These are phyloP conservation scores for Urosaurus nigricauda DNA, from an alignment of 2,797 vertebrate species.

Conservation along the genomic window DNA sequence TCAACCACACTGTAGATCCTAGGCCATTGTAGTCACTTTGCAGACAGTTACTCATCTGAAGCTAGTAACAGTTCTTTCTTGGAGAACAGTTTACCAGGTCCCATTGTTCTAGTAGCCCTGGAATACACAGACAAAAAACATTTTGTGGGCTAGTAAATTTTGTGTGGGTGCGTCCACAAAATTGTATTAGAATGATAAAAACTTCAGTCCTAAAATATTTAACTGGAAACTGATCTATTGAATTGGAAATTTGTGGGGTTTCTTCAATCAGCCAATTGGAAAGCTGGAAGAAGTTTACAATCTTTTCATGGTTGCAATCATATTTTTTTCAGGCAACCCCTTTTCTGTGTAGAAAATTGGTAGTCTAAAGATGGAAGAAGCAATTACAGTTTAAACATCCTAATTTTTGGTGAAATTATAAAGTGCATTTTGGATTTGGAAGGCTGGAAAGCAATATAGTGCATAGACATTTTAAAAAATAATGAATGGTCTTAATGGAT, in stretches of 20 bases:
- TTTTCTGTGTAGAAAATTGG: constrained; percentile 34
- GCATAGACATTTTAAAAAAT: constrained; percentile 5
- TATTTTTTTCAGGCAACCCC: constrained; percentile 57
- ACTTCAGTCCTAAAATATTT: background rate
- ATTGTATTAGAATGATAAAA: background rate
- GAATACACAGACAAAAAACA: constrained; percentile 9
- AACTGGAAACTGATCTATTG: background rate
- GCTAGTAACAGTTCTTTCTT: constrained; percentile 44
- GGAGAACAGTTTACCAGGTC: constrained; percentile 41
- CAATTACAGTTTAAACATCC: background rate
- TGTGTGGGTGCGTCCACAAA: background rate
- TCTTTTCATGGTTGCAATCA: constrained; percentile 42
- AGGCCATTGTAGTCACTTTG: constrained; percentile 39
- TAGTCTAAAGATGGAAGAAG: background rate
- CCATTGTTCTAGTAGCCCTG: constrained; percentile 10
- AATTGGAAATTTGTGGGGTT: background rate
- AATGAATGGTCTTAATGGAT: background rate
- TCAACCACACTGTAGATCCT: constrained; percentile 48
- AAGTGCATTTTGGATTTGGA: constrained; percentile 42
- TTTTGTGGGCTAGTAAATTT: constrained; percentile 6
- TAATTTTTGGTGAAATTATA: constrained; percentile 31
- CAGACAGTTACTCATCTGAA: background rate
- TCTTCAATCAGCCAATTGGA: background rate
- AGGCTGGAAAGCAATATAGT: constrained; percentile 21
- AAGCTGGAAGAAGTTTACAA: constrained; percentile 44